Evolutionary conservation across 2,888 invertebrate genomes (phyloP), one percentile per base, ranked within the genome.

Genomic region (Torymus aiolomorphi): DNA sequence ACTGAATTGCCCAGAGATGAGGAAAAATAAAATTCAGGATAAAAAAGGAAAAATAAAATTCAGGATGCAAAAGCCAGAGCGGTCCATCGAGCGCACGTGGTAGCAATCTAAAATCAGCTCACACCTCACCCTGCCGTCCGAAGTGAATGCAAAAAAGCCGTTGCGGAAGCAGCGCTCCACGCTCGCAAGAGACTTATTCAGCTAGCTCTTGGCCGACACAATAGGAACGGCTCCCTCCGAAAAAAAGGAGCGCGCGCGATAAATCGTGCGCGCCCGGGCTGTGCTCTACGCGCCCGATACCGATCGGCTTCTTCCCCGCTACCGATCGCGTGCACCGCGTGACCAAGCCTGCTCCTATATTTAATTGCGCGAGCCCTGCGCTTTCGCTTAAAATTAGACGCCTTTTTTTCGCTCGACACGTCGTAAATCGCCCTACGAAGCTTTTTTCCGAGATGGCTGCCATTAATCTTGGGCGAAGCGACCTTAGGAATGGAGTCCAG

Each of bases 311-410:
- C 57, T 57, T 18, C 56, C 16, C 57, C 18, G 16, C 57, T 57
- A 57, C 18, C 42, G 42, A 42, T 42, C 42, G 42, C 42, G 42
- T 42, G 42, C 42, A 42, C 42, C 31, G 31, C 31, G 31, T 31
- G 31, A 31, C 31, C 42, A 42, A 42, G 42, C 42, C 8, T 5
- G 31, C 31, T 31, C 31, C 63, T 63, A 63, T 63, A 63, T 63
- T 63, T 63, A 49, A 63, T 63, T 63, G 5, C 42, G 42, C 42
- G 42, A 4, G 8, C 14, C 14, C 42, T 59, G 18, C 18, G 51
- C 20, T 71, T 63, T 72, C 31, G 4, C 62, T 18, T 62, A 62
- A 54, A 72, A 62, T 72, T 72, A 72, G 72, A 51, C 63, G 31
- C 31, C 2, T 1, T 63, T 54, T 52, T 12, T 18, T 49, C n/a